Evolutionary conservation across 1,140 invertebrate genomes (phyloP), one percentile per base, ranked within the genome.

Genomic region (Leptinotarsa lineolata): DNA sequence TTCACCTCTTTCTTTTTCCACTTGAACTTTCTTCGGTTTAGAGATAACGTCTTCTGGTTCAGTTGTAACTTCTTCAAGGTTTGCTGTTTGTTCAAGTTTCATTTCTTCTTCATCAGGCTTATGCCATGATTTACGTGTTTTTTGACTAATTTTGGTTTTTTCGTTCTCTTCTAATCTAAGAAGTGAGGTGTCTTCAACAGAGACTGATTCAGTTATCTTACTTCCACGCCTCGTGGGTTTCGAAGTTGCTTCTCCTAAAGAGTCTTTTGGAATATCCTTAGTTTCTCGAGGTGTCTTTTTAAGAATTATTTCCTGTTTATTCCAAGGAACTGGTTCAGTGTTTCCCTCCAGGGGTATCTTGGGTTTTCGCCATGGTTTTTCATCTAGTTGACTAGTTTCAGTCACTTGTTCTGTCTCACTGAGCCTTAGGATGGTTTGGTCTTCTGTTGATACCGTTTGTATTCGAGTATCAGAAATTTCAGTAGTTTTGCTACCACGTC

Each of bases 191-290:
- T 64, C 61, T 64, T 64, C 61, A 22, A 64, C 70, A 13, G 66
- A 54, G 16, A 16, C 16, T 15, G 15, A 30, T 13, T 69, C 48
- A 68, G 15, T n/a, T 54, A 46, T 11, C 63, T 74, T 81, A 85
- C 0, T 79, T 81, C 44, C 15, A 13, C 4, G n/a, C 15, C 30
- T 46, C 8, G 77, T 61, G 11, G 78, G 80, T 77, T 80, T 81
- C 12, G 79, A 65, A 68, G 74, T 61, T 1, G 78, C 77, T 74
- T 80, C 77, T 71, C 84, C 82, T n/a, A 77, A 68, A 64, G 65
- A 74, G 70, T 82, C 82, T 79, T 85, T 87, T 1, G 78, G 79
- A 44, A 84, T 75, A 77, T 84, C 82, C 77, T 86, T 87, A 21
- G 70, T 81, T 67, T 84, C 76, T 54, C 81, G 79, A 74, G 80